Conservation (phyloP, 2,797 vertebrate species). For the Gymnodraco acuticeps region DNA sequence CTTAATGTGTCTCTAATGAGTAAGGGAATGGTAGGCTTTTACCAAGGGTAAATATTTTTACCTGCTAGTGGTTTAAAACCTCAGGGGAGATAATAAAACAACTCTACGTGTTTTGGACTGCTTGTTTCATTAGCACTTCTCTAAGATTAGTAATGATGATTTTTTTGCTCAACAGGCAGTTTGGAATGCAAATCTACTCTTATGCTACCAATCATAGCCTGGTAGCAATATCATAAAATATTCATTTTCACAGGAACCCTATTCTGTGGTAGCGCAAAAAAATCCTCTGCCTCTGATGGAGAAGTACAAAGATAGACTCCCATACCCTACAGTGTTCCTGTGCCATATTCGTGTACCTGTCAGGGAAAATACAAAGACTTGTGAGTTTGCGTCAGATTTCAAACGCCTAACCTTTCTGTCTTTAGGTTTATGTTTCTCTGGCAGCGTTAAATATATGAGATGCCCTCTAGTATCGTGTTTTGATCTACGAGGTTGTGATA, state of each 20-base stretch:
- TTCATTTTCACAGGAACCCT: conserved; percentile 82
- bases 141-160: conserved; percentile 56
- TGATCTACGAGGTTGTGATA: conserved; percentile 82
- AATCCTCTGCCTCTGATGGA: conserved; percentile 77
- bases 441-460: conserved; percentile 82
- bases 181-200: conserved; percentile 81
- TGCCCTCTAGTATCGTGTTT: conserved; percentile 83
- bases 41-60: conserved; percentile 69
- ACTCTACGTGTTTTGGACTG: conserved; percentile 41
- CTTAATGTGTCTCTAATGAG: conserved; percentile 64
- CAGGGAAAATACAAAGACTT: conserved; percentile 82
- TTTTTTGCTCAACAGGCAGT: conserved; percentile 81
- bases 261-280: conserved; percentile 81
- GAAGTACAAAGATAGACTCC: conserved; percentile 81
- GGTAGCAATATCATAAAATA: conserved; percentile 84
- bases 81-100: conserved; percentile 46
- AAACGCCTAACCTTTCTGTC: conserved; percentile 80
- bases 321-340: conserved; percentile 81
- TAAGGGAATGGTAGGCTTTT: conserved; percentile 49
- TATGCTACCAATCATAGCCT: conserved; percentile 80
- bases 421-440: conserved; percentile 78
- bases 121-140: conserved; percentile 56
- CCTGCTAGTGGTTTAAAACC: conserved; percentile 61
- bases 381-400: conserved; percentile 75
- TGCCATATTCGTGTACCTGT: conserved; percentile 80